Evolutionary conservation across 2,888 invertebrate species (phyloP), one percentile per base, ranked within the genome.

Genomic region (Eretmocerus hayati): DNA sequence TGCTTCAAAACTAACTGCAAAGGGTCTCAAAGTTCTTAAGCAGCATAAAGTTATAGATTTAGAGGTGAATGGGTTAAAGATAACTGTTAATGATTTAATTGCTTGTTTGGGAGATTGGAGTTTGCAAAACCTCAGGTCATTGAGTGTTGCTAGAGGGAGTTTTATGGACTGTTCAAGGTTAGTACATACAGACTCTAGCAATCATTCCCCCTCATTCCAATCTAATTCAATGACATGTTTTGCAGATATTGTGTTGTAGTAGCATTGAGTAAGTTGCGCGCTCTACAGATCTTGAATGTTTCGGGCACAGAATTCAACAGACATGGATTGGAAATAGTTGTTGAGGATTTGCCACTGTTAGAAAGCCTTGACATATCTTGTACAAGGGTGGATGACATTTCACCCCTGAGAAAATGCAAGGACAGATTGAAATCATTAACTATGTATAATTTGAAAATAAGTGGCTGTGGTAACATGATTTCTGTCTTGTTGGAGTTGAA

Each of bases 221-320:
- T n/a, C n/a, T n/a, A n/a, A n/a, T n/a, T n/a, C n/a, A n/a, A n/a
- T n/a, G n/a, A n/a, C n/a, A n/a, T 38, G 30, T 53, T 50, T 59
- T 60, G 39, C 54, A 78, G 77, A 60, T 76, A 75, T 58, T 76
- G 78, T 61, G 76, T 79, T 26, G 73, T 79, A 47, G 77, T 81
- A 37, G 77, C 80, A 35, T 72, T 84, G 56, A 77, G 80, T 22
- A 78, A 78, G 62, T 71, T 85, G 32, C 76, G 76, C 52, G 78
- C 76, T 54, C 67, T 85, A 44, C 77, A 74, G 52, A 73, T 71
- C 45, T 67, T 85, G 38, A 82, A 83, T 69, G 79, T 84, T 4
- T 79, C 83, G 50, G 75, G 78, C 59, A 84, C 84, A n/a, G 82
- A 83, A 62, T 78, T 85, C 62, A 83, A 81, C 64, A 77, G 77